Percentiles rank a stretch among this genome's conserved stretches.
These are phyloP conservation scores for Apis laboriosa DNA, from an alignment of 1,140 invertebrate species.

Conservation along the genomic window DNA sequence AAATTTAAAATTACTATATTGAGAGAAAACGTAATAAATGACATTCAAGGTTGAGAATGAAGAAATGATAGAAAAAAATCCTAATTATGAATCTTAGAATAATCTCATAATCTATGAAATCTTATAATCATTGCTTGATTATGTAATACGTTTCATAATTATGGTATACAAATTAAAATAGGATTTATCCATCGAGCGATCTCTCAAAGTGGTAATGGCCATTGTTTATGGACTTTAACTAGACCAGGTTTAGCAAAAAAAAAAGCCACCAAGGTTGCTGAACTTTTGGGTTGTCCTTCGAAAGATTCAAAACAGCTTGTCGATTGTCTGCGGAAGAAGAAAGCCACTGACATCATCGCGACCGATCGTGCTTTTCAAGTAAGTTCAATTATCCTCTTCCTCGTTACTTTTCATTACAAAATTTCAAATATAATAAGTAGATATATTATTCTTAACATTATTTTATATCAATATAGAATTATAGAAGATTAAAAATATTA, in stretches of 20 bases:
- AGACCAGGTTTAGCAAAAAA: slow-evolving; percentile 83
- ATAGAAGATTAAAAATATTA: neutral
- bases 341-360: slow-evolving; percentile 83
- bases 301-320: slow-evolving; percentile 80
- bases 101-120: too few species aligned
- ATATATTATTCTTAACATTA: neutral
- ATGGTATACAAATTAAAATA: slow-evolving; percentile 60
- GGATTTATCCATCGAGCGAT: slow-evolving; percentile 88
- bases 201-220: slow-evolving; percentile 89
- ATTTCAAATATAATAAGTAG: neutral
- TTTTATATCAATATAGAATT: neutral
- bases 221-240: slow-evolving; percentile 89
- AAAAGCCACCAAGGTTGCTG: slow-evolving; percentile 84
- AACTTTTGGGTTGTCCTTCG: slow-evolving; percentile 83
- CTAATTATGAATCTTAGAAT: neutral
- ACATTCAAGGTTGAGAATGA: neutral
- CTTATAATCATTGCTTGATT: too few species aligned
- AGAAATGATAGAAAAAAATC: neutral
- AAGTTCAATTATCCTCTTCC: neutral
- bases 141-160: neutral
- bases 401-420: neutral
- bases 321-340: slow-evolving; percentile 83
- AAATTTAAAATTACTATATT: neutral
- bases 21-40: neutral
- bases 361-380: slow-evolving; percentile 85